phyloP scores from a whole-genome alignment of 2,888 invertebrate genomes.

The Petrophora chlorosata region DNA sequence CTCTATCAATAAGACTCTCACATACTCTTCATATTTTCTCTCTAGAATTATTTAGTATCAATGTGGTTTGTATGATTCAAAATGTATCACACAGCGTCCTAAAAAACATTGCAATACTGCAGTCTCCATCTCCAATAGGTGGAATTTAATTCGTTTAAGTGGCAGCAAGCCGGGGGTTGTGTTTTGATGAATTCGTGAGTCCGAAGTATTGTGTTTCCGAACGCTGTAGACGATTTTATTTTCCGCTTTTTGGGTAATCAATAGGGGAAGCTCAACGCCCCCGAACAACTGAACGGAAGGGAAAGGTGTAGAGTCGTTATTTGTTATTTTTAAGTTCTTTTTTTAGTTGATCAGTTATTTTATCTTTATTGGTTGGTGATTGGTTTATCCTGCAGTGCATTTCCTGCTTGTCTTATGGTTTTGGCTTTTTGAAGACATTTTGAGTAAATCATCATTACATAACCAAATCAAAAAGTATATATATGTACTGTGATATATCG shows the following conservation, averaged over 20 bases:
- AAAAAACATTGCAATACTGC: background rate
- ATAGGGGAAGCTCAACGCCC: constrained; percentile 77
- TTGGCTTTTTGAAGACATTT: too few relatives aligned
- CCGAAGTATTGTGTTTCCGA: constrained; percentile 65
- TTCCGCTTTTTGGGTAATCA: constrained; percentile 83
- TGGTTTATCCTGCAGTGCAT: too few relatives aligned
- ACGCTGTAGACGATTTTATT: constrained; percentile 76
- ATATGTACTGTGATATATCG: too few relatives aligned
- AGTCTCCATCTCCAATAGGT: constrained; percentile 7
- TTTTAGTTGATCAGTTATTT: too few relatives aligned
- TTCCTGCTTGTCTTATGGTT: too few relatives aligned
- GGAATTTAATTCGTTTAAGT: constrained; percentile 69
- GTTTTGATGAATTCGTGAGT: constrained; percentile 52
- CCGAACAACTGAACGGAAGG: constrained; percentile 55
- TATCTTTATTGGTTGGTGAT: too few relatives aligned
- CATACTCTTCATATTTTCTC: too few relatives aligned
- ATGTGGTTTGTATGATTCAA: background rate
- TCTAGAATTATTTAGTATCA: too few relatives aligned
- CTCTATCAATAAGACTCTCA: too few relatives aligned
- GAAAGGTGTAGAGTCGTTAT: constrained; percentile 47
- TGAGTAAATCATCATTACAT: too few relatives aligned
- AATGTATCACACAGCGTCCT: background rate
- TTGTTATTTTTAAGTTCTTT: too few relatives aligned
- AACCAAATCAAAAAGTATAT: too few relatives aligned
- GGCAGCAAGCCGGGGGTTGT: constrained; percentile 33